Evolutionary conservation across 2,113 vertebrate genomes (phyloP), one percentile per base, ranked within the genome.

Genomic region (Gallinago undulata): DNA sequence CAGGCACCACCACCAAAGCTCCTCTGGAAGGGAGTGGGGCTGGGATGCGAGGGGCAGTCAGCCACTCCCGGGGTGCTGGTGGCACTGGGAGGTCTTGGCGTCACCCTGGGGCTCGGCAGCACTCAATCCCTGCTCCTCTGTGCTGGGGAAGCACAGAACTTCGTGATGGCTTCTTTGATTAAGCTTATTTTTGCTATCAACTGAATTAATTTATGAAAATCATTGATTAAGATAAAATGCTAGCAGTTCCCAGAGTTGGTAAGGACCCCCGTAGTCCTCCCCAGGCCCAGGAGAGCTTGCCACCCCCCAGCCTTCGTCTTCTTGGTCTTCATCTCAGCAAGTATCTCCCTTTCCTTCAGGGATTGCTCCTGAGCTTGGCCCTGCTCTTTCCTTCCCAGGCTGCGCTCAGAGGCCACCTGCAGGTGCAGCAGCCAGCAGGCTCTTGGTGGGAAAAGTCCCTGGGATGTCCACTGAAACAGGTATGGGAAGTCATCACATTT

Each of bases 121-220:
- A 1, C 22, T 43, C 3, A 0, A 27, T 13, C 47, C n/a, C 31
- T 2, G 0, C 17, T 25, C 22, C 25, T 31, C 30, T n/a, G 13
- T 23, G 73, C 68, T 18, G 59, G 12, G 37, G 13, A 7, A 14
- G 28, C 16, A 1, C 16, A 11, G 59, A 21, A 28, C 21, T 27
- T 27, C 17, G 8, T 18, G 28, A 31, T 1, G 3, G 55, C 33
- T 69, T 24, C 2, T 30, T 81, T 45, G 25, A 5, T 55, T 35
- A 33, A 53, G 14, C 48, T 13, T 27, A 6, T 6, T 25, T 59
- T 60, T 45, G 3, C 16, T 37, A 22, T 23, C 17, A 30, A 11
- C 47, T 22, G 39, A 37, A 43, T 33, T 50, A 27, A 48, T 35
- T 56, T 23, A 33, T 19, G 27, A 76, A 41, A 94, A 24, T 16